Percentiles rank a stretch among this genome's conserved stretches.
These are phyloP conservation scores for Chrysopilus asiliformis DNA, from an alignment of 2,888 invertebrate genomes.

Conservation along the genomic window DNA sequence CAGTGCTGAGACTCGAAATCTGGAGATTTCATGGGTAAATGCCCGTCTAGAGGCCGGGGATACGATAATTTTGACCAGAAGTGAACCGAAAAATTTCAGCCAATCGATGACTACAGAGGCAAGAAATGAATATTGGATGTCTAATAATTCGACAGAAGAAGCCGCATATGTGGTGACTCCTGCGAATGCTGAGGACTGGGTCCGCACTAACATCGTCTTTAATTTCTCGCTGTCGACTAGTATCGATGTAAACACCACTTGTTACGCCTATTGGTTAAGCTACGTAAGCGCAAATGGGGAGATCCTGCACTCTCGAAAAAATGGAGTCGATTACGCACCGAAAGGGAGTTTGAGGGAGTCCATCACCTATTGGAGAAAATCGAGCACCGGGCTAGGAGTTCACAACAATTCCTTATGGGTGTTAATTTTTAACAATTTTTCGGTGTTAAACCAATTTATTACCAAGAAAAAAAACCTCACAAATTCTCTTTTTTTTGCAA, in stretches of 20 bases:
- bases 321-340: too few species aligned
- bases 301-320: too few species aligned
- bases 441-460: too few species aligned
- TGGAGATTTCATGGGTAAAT: slow-evolving; percentile 35
- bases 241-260: slow-evolving; percentile 23
- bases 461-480: too few species aligned
- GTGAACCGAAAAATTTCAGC: slow-evolving; percentile 19
- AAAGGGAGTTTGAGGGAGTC: too few species aligned
- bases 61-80: slow-evolving; percentile 25
- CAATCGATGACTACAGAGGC: slow-evolving; percentile 25
- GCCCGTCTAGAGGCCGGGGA: slow-evolving; percentile 25
- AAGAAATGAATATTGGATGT: too few species aligned
- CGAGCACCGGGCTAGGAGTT: too few species aligned
- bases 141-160: slow-evolving; percentile 23
- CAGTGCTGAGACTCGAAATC: slow-evolving; percentile 28
- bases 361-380: too few species aligned
- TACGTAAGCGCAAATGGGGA: slow-evolving; percentile 27
- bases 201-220: slow-evolving; percentile 30
- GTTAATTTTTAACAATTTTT: too few species aligned
- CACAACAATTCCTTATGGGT: too few species aligned
- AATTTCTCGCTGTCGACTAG: slow-evolving; percentile 24
- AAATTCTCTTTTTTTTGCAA: too few species aligned
- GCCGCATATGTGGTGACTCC: slow-evolving; percentile 23
- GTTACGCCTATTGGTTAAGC: slow-evolving; percentile 35
- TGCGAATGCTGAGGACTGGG: slow-evolving; percentile 25